Evolutionary conservation across 2,888 invertebrate genomes (phyloP), one percentile per base, ranked within the genome.

Genomic region (Leistus spinibarbis): DNA sequence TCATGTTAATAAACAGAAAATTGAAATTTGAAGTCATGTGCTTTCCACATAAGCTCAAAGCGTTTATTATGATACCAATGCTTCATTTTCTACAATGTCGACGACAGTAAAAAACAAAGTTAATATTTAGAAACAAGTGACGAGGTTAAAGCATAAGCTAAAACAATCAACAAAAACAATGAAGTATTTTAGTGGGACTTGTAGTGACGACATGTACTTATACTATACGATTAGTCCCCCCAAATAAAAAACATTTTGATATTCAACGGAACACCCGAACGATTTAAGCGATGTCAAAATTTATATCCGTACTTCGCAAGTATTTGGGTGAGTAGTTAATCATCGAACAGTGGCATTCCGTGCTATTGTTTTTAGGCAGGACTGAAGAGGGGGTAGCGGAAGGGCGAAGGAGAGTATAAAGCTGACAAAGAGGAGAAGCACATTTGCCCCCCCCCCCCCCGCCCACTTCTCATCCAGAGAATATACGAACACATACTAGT

Each of bases 271-370:
- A 60, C 19, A 22, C 19, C 22, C 60, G 60, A 19, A 60, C 60
- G 60, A 19, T 60, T 60, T 60, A 60, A 60, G 60, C 60, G 60
- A 60, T 60, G 60, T 60, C 60, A 60, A 60, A 60, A 60, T 60
- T 60, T 60, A 60, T 60, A 60, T 60, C 64, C 64, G 64, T 24
- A 23, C 23, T 72, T 76, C 73, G 69, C 76, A 69, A 76, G 75
- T 77, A 77, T 78, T 76, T 77, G 73, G 76, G 40, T 40, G 40
- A 77, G 77, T 77, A 77, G 77, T 78, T 78, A 78, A 78, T 78
- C 78, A 78, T 77, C 71, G 73, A 65, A 77, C 78, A 78, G 76
- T 76, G 69, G 76, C 77, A 78, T 78, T 78, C 78, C 77, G 64
- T 60, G 60, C 60, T 60, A 60, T 60, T 60, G 60, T 60, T 60